A percentile compares a stretch with the other conserved stretches of the same genome.
phyloP scores from a whole-genome alignment of 2,797 vertebrate species.

The Avahi laniger region DNA sequence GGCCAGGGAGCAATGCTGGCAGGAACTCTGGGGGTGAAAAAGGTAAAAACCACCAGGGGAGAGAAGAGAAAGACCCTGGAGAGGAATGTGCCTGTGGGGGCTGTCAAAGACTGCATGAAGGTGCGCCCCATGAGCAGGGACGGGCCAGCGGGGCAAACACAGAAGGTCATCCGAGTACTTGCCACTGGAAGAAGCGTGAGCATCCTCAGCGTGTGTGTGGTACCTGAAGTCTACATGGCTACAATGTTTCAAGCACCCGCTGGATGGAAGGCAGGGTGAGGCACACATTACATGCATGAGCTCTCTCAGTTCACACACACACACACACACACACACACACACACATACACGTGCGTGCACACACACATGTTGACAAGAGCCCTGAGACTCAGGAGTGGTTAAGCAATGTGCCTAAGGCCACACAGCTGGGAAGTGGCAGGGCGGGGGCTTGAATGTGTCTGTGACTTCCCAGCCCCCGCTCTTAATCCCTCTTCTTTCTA shows the following conservation, averaged over 20 bases:
- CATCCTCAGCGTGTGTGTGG: no score
- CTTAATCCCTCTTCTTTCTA: background rate
- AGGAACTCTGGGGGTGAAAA: background rate
- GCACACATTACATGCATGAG: no score
- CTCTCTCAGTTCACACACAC: background rate
- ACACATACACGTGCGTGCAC: no score
- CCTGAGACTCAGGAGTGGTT: background rate
- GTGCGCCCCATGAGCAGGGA: background rate
- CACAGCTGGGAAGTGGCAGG: background rate
- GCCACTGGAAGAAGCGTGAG: background rate
- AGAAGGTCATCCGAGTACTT: background rate
- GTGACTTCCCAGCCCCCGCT: background rate
- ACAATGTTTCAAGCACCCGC: background rate
- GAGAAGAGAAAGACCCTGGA: background rate
- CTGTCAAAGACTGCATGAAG: background rate
- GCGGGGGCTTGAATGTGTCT: background rate
- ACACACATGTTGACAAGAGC: background rate
- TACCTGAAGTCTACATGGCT: background rate
- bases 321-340: no score
- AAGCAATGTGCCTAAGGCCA: background rate
- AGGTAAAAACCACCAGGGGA: background rate
- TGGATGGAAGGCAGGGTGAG: background rate
- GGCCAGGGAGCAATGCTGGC: background rate
- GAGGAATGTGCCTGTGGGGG: fast-evolving
- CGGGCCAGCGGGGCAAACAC: background rate